phyloP scores from a whole-genome alignment of 2,113 vertebrate species.

The Hippocampus comes region DNA sequence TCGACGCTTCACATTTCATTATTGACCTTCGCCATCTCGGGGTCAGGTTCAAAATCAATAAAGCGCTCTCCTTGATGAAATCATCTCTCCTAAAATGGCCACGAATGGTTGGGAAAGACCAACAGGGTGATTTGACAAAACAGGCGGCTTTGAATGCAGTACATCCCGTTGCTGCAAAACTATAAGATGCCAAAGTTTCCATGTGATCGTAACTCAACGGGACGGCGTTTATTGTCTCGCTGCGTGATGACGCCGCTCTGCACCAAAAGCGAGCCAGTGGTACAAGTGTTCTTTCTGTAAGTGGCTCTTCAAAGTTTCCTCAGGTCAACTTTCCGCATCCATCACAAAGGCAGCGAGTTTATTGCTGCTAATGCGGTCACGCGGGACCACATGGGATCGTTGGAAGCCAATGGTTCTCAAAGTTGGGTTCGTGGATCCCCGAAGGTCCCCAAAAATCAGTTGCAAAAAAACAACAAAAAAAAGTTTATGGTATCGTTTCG shows the following conservation, averaged over 20 bases:
- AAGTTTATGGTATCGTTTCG: too few species aligned
- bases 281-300: neutral
- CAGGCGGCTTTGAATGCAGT: neutral
- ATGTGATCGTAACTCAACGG: neutral
- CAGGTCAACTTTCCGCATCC: neutral
- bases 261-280: neutral
- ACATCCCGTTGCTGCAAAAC: neutral
- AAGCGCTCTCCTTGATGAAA: neutral
- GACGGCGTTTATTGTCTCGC: neutral
- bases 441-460: too few species aligned
- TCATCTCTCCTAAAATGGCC: neutral
- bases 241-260: conserved; percentile 1
- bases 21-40: neutral
- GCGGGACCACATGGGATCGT: neutral
- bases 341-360: neutral
- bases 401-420: too few species aligned
- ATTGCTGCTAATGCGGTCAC: neutral
- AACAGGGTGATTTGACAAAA: neutral
- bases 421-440: too few species aligned
- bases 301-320: neutral
- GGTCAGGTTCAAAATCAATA: neutral
- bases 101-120: neutral
- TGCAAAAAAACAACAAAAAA: too few species aligned
- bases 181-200: neutral
- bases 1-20: neutral